These are phyloP conservation scores for Drosophila histrio DNA, from an alignment of 2,888 invertebrate species.

Conservation along the genomic window DNA sequence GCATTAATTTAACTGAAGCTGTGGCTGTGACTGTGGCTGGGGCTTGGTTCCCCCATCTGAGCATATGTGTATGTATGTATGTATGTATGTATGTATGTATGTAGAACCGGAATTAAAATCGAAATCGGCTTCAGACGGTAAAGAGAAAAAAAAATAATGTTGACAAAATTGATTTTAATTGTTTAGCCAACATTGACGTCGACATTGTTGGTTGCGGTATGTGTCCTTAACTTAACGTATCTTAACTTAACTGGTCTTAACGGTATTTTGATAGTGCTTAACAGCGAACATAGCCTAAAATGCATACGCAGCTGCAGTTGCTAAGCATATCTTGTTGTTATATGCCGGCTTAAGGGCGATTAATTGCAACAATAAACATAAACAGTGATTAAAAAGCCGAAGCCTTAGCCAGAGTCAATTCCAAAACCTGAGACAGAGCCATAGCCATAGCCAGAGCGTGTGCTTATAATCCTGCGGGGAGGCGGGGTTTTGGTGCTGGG, in stretches of 20 bases:
- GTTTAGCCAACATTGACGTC: conserved; percentile 60
- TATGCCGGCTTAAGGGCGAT: conserved; percentile 42
- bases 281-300: conserved; percentile 4
- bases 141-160: conserved; percentile 55
- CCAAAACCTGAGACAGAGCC: neutral
- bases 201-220: neutral
- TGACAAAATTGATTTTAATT: conserved; percentile 71
- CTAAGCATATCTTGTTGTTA: conserved; percentile 35
- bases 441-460: neutral
- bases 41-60: conserved; percentile 45
- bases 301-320: conserved; percentile 20
- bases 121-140: conserved; percentile 12
- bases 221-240: conserved; percentile 30
- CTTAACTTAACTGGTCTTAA: conserved; percentile 21
- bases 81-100: conserved; percentile 7
- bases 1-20: conserved; percentile 62
- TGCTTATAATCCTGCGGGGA: neutral
- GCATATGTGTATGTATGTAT: conserved; percentile 29
- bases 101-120: conserved; percentile 60
- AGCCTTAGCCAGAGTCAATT: conserved; percentile 1
- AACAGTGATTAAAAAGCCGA: conserved; percentile 61
- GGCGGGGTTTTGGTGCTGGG: conserved; percentile 1
- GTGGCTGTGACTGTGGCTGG: conserved; percentile 27
- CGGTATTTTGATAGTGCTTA: conserved; percentile 37
- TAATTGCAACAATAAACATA: conserved; percentile 69